A percentile compares a stretch with the other conserved stretches of the same genome.
These are phyloP conservation scores for Cephalopterus ornatus DNA, from an alignment of 2,113 vertebrate genomes.

Conservation along the genomic window DNA sequence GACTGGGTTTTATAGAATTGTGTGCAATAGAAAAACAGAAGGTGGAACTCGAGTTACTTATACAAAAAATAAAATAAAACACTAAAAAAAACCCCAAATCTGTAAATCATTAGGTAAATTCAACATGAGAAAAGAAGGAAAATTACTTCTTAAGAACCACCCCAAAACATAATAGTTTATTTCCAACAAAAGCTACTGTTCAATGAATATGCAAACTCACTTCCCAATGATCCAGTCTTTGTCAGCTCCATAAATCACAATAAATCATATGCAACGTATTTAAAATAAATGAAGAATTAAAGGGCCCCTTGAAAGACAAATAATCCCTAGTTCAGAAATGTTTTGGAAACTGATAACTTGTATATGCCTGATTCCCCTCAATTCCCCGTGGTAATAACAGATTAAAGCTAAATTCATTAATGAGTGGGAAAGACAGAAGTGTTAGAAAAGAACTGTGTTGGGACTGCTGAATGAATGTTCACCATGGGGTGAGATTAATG, in stretches of 20 bases:
- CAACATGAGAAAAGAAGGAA: not conserved
- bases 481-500: not conserved
- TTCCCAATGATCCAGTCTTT: not conserved
- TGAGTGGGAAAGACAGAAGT: not conserved
- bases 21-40: not conserved
- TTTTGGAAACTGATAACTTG: not conserved
- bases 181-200: not conserved
- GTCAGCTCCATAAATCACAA: not conserved
- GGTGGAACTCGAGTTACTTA: not conserved
- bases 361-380: not conserved
- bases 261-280: not conserved
- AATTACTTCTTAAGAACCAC: not conserved
- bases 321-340: not conserved
- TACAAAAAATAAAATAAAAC: not conserved
- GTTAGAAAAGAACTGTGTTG: not conserved
- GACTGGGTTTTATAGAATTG: not conserved
- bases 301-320: not conserved
- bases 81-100: not conserved
- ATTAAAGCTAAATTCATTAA: conserved; percentile 4
- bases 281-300: not conserved
- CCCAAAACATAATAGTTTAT: not conserved
- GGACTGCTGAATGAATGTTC: not conserved
- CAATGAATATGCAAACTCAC: not conserved
- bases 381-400: not conserved
- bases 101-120: not conserved